Base-by-base conservation (phyloP, 2,888 invertebrate genomes). In the Pterostichus niger region DNA sequence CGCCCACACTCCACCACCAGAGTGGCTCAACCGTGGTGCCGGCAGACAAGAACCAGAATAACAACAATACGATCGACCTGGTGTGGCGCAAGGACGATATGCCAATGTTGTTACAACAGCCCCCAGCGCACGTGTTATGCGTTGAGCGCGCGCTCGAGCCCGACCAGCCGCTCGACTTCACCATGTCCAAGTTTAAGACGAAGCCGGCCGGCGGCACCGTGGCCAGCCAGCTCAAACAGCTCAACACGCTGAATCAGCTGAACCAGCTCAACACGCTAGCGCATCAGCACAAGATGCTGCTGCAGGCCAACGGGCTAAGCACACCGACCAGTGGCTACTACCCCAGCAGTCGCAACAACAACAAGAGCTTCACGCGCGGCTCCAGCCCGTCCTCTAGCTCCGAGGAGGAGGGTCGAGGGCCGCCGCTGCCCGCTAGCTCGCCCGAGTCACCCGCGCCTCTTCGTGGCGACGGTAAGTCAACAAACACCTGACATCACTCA, bases 111-210 rank as follows among this genome's bases (percentile, higher is more conserved):
- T 91, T 93, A 89, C 92, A 92, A 86, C 91, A 92, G 88, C 86
- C 88, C 75, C 89, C 90, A 84, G 88, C 88, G 84, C 90, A 90
- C 86, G 89, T 90, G 87, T 88, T 90, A 84, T 52, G 52, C 13
- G 88, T 89, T 89, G 91, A 15, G 11, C 71, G 15, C 52, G 15
- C 15, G 9, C 81, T 85, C 88, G 86, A 90, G 88, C 83, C 89
- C 83, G 93, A 93, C 89, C 94, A 94, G 90, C 94, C 94, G 86
- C 91, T 94, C 87, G 95, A 95, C 91, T 95, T 94, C 91, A 94
- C 94, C 89, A 94, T 94, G 92, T 92, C 92, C 84, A 92, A 92
- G 84, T 90, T 92, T 85, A 90, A 90, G 85, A 89, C 90, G 86
- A 90, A 89, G 35, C 85, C 88, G 33, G 84, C 84, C 82, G 56